These are phyloP conservation scores for Zingel zingel DNA, from an alignment of 2,113 vertebrate species.

Conservation along the genomic window DNA sequence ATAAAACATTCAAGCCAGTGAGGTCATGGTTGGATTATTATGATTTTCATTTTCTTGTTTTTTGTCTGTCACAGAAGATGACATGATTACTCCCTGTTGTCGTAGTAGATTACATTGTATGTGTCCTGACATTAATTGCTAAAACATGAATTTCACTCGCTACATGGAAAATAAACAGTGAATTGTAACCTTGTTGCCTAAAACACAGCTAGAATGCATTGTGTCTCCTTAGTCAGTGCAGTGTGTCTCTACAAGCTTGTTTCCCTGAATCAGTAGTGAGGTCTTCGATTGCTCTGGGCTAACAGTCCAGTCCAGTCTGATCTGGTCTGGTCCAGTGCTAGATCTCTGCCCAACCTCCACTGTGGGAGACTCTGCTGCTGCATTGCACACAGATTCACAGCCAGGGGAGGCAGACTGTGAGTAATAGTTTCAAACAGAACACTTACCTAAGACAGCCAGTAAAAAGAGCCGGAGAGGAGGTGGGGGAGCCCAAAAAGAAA, in stretches of 20 bases:
- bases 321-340: slow-evolving; percentile 1
- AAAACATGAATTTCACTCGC: slow-evolving; percentile 21
- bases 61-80: not conserved
- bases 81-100: slow-evolving; percentile 19
- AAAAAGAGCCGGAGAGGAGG: slow-evolving; percentile 38
- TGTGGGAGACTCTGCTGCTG: slow-evolving; percentile 20
- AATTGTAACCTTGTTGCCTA: slow-evolving; percentile 26
- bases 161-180: slow-evolving; percentile 16
- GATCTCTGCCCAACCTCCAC: slow-evolving; percentile 33
- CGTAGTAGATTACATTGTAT: not conserved
- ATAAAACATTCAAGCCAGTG: slow-evolving; percentile 6
- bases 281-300: slow-evolving; percentile 10
- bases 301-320: slow-evolving; percentile 8
- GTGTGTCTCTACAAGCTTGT: slow-evolving; percentile 1
- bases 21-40: slow-evolving; percentile 35
- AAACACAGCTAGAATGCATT: not conserved
- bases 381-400: slow-evolving; percentile 37
- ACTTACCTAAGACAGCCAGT: slow-evolving; percentile 74
- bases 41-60: slow-evolving; percentile 29
- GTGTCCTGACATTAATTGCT: slow-evolving; percentile 5
- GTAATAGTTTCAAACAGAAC: slow-evolving; percentile 66
- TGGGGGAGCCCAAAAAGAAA: slow-evolving; percentile 13
- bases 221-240: not conserved
- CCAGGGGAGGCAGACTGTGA: slow-evolving; percentile 58
- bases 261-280: slow-evolving; percentile 4